These are phyloP conservation scores for Vimba vimba DNA, from an alignment of 2,113 vertebrate species.

Conservation along the genomic window DNA sequence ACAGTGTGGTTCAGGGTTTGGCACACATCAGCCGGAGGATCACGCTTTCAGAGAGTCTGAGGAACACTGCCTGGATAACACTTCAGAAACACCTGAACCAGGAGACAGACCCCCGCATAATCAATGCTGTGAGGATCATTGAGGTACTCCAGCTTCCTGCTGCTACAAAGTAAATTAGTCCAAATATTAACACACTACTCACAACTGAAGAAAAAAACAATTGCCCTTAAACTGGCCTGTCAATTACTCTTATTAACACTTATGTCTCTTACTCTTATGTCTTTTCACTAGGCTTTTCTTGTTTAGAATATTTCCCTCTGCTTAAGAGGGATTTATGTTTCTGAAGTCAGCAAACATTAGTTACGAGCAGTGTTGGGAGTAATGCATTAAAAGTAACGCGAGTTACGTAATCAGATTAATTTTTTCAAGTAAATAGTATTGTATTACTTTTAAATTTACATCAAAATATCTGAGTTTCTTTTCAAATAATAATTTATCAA, in stretches of 20 bases:
- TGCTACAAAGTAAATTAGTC: background rate
- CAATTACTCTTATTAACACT: background rate
- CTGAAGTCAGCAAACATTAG: background rate
- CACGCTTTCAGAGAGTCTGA: background rate
- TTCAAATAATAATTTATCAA: too few species aligned
- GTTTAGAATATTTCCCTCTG: background rate
- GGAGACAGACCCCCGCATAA: background rate
- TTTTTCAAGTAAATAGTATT: too few species aligned
- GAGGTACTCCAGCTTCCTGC: background rate
- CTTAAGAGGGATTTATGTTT: background rate
- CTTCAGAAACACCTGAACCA: slow-evolving; percentile 5
- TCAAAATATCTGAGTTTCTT: too few species aligned
- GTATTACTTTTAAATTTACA: too few species aligned
- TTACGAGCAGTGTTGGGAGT: too few species aligned
- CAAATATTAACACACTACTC: background rate
- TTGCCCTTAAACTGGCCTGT: background rate
- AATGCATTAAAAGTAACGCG: too few species aligned
- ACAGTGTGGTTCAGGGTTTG: slow-evolving; percentile 17
- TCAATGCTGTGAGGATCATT: background rate
- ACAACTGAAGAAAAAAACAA: background rate
- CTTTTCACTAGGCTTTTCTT: background rate
- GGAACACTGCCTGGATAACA: background rate
- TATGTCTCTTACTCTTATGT: too few species aligned
- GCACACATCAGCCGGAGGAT: background rate
- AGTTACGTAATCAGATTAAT: too few species aligned